Evolutionary conservation across 2,888 invertebrate genomes (phyloP).

Genomic region (Branchipolynoe longqiensis): DNA sequence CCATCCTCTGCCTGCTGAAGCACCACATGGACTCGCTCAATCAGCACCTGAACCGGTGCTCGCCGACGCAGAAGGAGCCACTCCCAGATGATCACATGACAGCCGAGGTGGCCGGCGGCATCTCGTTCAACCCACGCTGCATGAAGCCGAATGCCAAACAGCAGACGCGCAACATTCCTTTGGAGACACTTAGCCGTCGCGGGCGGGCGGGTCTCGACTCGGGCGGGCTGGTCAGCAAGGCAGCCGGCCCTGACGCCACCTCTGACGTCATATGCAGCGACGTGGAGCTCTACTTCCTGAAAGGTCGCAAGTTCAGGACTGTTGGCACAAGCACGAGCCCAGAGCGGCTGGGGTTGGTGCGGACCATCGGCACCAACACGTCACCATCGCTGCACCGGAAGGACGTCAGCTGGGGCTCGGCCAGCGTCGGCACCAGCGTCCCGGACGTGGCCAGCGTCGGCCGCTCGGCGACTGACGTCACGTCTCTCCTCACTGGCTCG

Average conservation of each 20-base stretch:
- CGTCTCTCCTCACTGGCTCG: not conserved
- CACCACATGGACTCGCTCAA: conserved; percentile 61
- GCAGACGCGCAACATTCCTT: not conserved
- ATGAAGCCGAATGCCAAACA: not conserved
- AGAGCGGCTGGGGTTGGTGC: conserved; percentile 56
- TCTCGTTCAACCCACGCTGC: conserved; percentile 50
- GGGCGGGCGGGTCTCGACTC: not conserved
- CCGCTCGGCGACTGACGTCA: not conserved
- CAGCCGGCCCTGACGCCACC: conserved; percentile 1
- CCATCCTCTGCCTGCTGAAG: conserved; percentile 68
- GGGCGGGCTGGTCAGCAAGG: conserved; percentile 18
- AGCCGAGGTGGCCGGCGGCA: conserved; percentile 32
- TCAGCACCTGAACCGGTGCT: conserved; percentile 25
- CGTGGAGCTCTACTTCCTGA: conserved; percentile 28
- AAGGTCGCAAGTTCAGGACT: conserved; percentile 20
- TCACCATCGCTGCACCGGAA: conserved; percentile 44
- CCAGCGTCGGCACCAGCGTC: conserved; percentile 3
- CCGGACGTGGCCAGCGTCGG: conserved; percentile 34
- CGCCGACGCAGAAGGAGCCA: not conserved
- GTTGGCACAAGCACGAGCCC: conserved; percentile 59
- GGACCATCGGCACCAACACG: conserved; percentile 53
- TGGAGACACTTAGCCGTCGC: conserved; percentile 4
- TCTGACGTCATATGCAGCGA: not conserved
- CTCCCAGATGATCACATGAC: conserved; percentile 1
- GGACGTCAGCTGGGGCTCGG: not conserved